Conservation (phyloP, 2,888 invertebrate species). For the Eristalis tenax region DNA sequence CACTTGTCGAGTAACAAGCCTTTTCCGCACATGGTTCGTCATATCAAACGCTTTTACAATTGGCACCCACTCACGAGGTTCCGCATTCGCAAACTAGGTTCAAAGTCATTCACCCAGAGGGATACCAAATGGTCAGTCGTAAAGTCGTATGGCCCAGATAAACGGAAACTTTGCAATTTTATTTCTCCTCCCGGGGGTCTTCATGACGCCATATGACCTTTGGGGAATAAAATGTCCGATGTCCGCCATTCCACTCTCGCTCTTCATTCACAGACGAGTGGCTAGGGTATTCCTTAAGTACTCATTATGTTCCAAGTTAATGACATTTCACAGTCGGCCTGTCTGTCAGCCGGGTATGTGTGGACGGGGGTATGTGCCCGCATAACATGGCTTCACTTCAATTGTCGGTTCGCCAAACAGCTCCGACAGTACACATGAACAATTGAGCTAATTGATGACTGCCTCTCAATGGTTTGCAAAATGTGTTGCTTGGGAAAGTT, state of each 20-base stretch:
- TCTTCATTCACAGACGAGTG: background rate
- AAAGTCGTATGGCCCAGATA: background rate
- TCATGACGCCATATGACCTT: background rate
- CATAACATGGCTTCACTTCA: slow-evolving; percentile 45
- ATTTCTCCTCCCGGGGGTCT: background rate
- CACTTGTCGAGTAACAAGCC: background rate
- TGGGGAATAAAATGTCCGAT: background rate
- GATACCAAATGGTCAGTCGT: background rate
- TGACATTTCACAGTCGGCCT: slow-evolving; percentile 44
- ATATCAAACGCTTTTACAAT: background rate
- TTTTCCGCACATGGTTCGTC: background rate
- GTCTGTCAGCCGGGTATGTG: slow-evolving; percentile 3
- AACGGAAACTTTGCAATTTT: slow-evolving; percentile 7
- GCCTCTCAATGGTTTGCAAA: slow-evolving; percentile 38
- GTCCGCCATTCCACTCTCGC: background rate
- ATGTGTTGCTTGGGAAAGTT: slow-evolving; percentile 26
- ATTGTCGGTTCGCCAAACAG: slow-evolving; percentile 51
- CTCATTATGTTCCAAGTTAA: slow-evolving; percentile 23
- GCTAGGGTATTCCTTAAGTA: slow-evolving; percentile 11
- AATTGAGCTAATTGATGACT: slow-evolving; percentile 53
- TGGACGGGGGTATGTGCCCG: slow-evolving; percentile 17
- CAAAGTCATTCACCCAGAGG: background rate
- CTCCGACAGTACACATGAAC: slow-evolving; percentile 30
- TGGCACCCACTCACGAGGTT: background rate
- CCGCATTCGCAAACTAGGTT: background rate